Percentiles rank a stretch among this genome's conserved stretches.
Conservation (phyloP, 2,113 vertebrate genomes). For the Psittacus erithacus region DNA sequence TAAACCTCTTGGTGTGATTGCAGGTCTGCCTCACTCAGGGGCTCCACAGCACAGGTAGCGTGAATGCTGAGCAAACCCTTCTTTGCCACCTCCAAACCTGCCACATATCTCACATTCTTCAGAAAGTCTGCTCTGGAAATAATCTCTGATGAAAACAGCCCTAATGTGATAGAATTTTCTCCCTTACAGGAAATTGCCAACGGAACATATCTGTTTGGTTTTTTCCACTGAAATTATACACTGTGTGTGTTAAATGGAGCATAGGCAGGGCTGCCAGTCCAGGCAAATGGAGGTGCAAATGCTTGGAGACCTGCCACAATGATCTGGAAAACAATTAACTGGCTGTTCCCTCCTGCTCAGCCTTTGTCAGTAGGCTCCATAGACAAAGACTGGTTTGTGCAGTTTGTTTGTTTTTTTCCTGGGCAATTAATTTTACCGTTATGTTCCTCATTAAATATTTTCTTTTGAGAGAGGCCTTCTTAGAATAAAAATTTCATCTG, state of each 20-base stretch:
- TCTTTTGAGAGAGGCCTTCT: background rate
- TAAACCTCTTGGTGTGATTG: background rate
- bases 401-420: background rate
- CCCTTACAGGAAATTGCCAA: background rate
- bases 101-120: background rate
- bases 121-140: background rate
- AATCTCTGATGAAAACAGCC: background rate
- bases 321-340: constrained; percentile 26
- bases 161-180: background rate
- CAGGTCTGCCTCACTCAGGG: background rate
- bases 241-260: background rate
- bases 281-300: background rate
- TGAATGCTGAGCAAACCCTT: background rate
- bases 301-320: background rate
- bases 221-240: background rate
- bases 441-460: background rate
- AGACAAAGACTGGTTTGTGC: background rate
- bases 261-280: background rate
- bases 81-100: background rate
- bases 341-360: background rate
- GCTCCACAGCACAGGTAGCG: background rate
- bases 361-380: background rate
- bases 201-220: background rate
- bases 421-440: constrained; percentile 6
- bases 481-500: background rate